Base-by-base conservation (phyloP, 2,888 invertebrate genomes). In the Xestia ashworthii region DNA sequence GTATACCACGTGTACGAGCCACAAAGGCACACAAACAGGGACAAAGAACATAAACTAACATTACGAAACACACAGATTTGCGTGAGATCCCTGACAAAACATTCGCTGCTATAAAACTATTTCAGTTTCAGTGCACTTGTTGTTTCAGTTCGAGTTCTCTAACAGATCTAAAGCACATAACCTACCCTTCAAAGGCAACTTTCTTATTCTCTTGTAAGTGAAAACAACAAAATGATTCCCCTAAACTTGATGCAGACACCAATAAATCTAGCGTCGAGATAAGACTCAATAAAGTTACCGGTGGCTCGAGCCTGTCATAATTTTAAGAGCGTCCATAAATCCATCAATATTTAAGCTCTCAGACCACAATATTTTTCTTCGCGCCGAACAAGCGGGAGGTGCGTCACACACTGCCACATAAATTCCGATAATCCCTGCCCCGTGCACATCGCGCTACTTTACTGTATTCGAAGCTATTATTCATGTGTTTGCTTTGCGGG, bases 291-390 rank as follows among this genome's bases (percentile, higher is more conserved):
- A 95, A 96, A 95, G 94, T 93, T 94, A 91, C 92, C 92, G 91
- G 93, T 94, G 91, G 94, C 92, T 92, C 89, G 79, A 81, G 91
- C 79, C 93, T 95, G 95, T 95, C 95, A 95, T 96, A 95, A 95
- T 95, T 95, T 95, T 94, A 94, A 95, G 95, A 94, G 92, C 93
- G 93, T 93, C 93, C 95, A 96, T 96, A 96, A 96, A 96, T 96
- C 96, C 95, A 95, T 96, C 96, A 96, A 95, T 96, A 93, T 93
- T 94, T 95, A 96, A 96, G 96, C 96, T 95, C 92, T 93, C 88
- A 91, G 92, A 90, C 93, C 94, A 93, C 94, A 94, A 94, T 96
- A 95, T 95, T 95, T 95, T 96, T 95, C 95, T 95, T 93, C 89
- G 90, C 88, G 88, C 88, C 84, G 89, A 90, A 89, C 91, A 91